Conservation (phyloP, 2,888 invertebrate genomes). For the Oeneis ivallda region DNA sequence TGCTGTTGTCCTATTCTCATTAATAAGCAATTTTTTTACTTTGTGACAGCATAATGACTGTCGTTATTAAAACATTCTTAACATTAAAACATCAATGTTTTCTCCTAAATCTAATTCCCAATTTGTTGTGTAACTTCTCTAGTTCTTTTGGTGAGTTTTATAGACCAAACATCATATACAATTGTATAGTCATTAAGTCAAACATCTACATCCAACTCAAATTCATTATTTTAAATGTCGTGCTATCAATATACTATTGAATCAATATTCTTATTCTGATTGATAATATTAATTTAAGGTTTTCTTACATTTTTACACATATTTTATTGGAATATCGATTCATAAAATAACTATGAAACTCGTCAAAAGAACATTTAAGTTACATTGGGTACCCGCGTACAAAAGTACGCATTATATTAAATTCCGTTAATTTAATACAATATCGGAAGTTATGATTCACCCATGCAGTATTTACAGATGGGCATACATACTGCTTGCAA, state of each 20-base stretch:
- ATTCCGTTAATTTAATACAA: conserved; percentile 4
- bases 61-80: background rate
- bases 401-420: conserved; percentile 17
- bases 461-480: conserved; percentile 34
- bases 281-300: too few relatives aligned
- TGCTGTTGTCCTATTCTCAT: conserved; percentile 2
- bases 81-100: conserved; percentile 4
- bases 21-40: background rate
- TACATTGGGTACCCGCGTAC: conserved; percentile 1
- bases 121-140: conserved; percentile 8
- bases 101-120: background rate
- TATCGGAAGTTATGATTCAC: conserved; percentile 7
- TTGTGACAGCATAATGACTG: background rate
- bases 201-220: background rate
- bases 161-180: too few relatives aligned
- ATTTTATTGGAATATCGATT: background rate
- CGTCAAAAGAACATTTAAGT: conserved; percentile 10
- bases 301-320: conserved; percentile 3
- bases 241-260: background rate
- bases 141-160: background rate
- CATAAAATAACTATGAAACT: background rate
- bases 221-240: background rate
- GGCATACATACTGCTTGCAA: conserved; percentile 26
- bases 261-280: background rate
- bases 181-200: background rate